Conservation (phyloP, 2,888 invertebrate genomes). For the Drosophila pseudotalamancana region DNA sequence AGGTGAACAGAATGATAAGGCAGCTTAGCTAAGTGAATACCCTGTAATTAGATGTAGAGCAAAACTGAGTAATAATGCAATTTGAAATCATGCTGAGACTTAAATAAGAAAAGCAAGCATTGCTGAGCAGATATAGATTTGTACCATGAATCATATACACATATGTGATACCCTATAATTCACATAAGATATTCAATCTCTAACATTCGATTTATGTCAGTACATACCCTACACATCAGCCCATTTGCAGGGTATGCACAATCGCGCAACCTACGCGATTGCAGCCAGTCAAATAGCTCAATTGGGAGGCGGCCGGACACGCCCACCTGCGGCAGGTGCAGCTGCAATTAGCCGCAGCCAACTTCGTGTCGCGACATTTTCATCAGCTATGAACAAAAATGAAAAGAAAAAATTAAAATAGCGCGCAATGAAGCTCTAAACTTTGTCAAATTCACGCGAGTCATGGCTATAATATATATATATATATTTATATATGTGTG, state of each 20-base stretch:
- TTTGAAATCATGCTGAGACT: too few species aligned
- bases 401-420: background rate
- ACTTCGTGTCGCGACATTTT: constrained; percentile 63
- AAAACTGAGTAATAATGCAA: too few species aligned
- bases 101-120: too few species aligned
- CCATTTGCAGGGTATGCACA: constrained; percentile 31
- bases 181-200: too few species aligned
- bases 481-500: background rate
- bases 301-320: constrained; percentile 60
- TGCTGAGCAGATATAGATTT: too few species aligned
- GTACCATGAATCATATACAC: too few species aligned
- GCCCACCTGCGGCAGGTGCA: constrained; percentile 47
- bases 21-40: too few species aligned
- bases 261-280: constrained; percentile 2
- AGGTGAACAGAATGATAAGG: too few species aligned
- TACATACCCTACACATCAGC: fast-evolving
- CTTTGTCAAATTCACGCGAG: constrained; percentile 84
- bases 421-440: constrained; percentile 82
- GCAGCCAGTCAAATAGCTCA: constrained; percentile 58
- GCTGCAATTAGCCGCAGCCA: constrained; percentile 60
- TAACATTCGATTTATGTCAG: too few species aligned
- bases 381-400: background rate
- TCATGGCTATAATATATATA: constrained; percentile 17
- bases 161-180: too few species aligned
- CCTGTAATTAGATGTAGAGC: too few species aligned